Conservation (phyloP, 2,797 vertebrate species). For the Darevskia nairensis region DNA sequence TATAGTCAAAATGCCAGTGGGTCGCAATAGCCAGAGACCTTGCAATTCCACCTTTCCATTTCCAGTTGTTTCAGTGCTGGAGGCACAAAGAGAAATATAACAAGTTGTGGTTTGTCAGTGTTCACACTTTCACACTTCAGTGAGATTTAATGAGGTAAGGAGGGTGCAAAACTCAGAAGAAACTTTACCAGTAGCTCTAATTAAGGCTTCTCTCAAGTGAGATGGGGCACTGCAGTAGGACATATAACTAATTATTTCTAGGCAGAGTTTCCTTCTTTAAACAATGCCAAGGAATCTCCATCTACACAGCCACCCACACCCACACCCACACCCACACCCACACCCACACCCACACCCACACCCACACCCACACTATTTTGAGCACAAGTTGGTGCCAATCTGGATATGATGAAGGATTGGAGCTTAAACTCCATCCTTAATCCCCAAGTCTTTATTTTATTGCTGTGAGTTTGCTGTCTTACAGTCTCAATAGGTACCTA, state of each 20-base stretch:
- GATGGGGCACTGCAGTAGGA: neutral
- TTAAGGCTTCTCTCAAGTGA: constrained; percentile 35
- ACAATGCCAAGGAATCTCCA: neutral
- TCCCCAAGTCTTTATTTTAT: neutral
- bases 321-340: no score
- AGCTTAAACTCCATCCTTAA: neutral
- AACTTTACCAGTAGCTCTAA: constrained; percentile 31
- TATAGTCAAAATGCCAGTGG: constrained; percentile 25
- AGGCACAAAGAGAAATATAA: constrained; percentile 33
- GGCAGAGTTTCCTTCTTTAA: neutral
- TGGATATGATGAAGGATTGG: neutral
- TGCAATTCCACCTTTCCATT: constrained; percentile 19
- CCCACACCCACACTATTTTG: no score
- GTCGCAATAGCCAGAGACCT: constrained; percentile 12
- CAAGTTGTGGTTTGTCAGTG: constrained; percentile 37
- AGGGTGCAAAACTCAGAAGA: constrained; percentile 19
- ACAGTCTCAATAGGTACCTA: no score
- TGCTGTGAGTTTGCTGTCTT: neutral
- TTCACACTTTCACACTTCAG: constrained; percentile 42
- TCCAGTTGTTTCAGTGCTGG: constrained; percentile 22
- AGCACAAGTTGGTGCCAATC: neutral
- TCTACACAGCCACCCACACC: neutral
- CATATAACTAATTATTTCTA: constrained; percentile 28
- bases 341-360: no score
- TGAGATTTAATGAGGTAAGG: constrained; percentile 40